Evolutionary conservation across 2,113 vertebrate species (phyloP).

Genomic region (Atractosteus spatula): DNA sequence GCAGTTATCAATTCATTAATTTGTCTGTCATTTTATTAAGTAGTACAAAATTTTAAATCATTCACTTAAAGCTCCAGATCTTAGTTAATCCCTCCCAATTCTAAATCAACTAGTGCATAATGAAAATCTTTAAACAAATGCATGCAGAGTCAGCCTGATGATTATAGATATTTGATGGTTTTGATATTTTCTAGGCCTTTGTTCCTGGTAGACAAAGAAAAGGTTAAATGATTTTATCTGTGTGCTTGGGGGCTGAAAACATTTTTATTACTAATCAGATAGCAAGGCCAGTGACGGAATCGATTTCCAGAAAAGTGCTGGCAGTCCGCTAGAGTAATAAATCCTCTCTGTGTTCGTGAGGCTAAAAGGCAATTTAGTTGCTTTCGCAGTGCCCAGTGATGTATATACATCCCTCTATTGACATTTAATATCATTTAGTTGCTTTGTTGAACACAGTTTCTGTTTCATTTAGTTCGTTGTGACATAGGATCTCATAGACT

Average conservation of each 20-base stretch:
- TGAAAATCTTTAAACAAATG: too few species aligned
- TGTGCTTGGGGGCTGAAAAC: neutral
- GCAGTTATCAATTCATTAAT: too few species aligned
- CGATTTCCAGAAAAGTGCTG: neutral
- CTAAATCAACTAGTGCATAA: too few species aligned
- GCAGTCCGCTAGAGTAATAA: neutral
- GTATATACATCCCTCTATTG: neutral
- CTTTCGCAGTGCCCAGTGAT: neutral
- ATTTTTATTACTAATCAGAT: constrained; percentile 2
- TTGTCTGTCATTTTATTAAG: too few species aligned
- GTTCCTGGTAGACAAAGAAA: neutral
- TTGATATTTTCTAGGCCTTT: too few species aligned
- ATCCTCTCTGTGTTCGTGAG: neutral
- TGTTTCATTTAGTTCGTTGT: neutral
- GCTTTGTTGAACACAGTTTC: neutral
- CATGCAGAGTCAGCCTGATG: too few species aligned
- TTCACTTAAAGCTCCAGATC: too few species aligned
- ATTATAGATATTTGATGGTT: too few species aligned
- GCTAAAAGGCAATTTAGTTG: neutral
- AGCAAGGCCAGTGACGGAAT: neutral
- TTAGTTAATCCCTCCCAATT: too few species aligned
- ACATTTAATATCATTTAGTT: constrained; percentile 3
- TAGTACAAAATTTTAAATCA: too few species aligned
- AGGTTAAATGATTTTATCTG: neutral
- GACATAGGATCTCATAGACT: neutral